Base-by-base conservation (phyloP, 2,797 vertebrate species). In the Lycodopsis pacificus region DNA sequence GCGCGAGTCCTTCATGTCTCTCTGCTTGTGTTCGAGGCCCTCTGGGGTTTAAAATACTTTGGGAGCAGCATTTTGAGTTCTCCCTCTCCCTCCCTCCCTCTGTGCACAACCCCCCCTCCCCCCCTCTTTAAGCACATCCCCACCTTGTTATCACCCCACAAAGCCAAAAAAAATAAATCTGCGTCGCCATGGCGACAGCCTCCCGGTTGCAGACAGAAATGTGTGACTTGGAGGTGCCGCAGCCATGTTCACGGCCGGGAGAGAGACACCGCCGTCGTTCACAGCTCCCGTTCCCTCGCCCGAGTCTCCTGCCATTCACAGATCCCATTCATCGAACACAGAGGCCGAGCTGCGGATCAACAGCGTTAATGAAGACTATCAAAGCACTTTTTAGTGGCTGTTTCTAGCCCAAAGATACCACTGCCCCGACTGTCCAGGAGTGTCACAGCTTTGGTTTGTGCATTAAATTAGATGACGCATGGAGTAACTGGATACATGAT, bases 141-240 rank as follows among this genome's bases (percentile, higher is more conserved):
- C 88, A 93, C 92, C 92, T 92, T 94, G 92, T 95, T 94, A 94
- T 93, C 89, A 85, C 90, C 86, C 87, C 61, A 83, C 86, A 91
- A 89, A 87, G 86, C 90, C 91, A 7, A 17, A 20, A 92, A 92
- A 91, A 93, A 87, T 25, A 86, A 5, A 30, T 30, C 93, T 86
- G 71, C 14, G 91, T 95, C 90, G 82, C 93, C 91, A 95, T 95
- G 85, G 93, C 6, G 88, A 95, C 94, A 88, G 88, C 82, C 85
- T 92, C 80, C 85, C 88, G 27, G 20, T 81, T 13, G 44, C 77
- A 89, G 73, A 76, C 77, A 79, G 81, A 89, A 88, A 93, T 84
- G 86, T 93, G 91, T 85, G 85, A 93, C 84, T 90, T 88, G 86
- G 80, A 90, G 91, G 89, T 92, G 87, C 82, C 89, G 79, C 73